phyloP scores from a whole-genome alignment of 2,888 invertebrate species.

The Tuta absoluta region DNA sequence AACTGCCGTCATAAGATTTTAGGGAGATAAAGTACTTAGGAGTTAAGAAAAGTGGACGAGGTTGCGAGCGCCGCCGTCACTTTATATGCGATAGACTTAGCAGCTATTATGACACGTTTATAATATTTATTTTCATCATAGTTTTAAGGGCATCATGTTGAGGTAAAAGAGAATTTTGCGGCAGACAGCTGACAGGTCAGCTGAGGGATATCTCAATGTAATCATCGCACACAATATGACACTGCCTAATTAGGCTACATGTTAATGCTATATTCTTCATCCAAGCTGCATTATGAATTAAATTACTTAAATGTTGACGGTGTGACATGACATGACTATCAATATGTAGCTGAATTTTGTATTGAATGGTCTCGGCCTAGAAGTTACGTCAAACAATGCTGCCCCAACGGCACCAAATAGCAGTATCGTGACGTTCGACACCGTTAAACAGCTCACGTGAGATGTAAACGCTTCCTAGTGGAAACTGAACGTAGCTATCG shows the following conservation, averaged over 20 bases:
- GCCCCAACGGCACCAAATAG: constrained; percentile 43
- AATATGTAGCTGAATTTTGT: not conserved
- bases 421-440: constrained; percentile 48
- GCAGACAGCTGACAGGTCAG: no score
- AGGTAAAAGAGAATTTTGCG: no score
- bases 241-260: no score
- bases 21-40: constrained; percentile 8
- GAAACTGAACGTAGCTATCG: constrained; percentile 21
- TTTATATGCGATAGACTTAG: constrained; percentile 32
- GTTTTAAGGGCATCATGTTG: no score
- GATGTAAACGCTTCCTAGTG: constrained; percentile 41
- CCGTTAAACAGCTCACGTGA: constrained; percentile 56
- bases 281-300: no score
- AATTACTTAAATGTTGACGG: no score
- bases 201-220: no score
- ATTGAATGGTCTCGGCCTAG: not conserved
- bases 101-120: not conserved
- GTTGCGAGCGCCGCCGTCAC: constrained; percentile 41
- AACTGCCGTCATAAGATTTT: constrained; percentile 19
- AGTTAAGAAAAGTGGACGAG: not conserved
- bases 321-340: no score
- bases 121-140: no score
- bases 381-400: constrained; percentile 50
- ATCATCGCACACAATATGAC: no score
- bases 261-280: no score